These are phyloP conservation scores for Thamnophis sirtalis DNA, from an alignment of 2,113 vertebrate species.

Conservation along the genomic window DNA sequence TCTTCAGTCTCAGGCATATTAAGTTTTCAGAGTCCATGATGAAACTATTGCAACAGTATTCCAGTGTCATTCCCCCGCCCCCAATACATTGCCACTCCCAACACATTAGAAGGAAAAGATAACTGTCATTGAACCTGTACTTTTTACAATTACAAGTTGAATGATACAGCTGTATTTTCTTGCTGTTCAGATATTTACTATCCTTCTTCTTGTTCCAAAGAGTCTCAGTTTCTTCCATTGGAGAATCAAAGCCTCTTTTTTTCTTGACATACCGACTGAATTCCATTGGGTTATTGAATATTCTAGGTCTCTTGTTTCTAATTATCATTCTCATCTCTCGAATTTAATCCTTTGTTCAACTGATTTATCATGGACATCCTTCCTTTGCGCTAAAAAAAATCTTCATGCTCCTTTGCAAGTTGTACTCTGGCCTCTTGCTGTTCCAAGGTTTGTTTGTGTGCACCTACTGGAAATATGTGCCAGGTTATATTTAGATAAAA, in stretches of 20 bases:
- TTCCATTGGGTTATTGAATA: not conserved
- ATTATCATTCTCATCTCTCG: not conserved
- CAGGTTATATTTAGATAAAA: not conserved
- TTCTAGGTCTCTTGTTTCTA: not conserved
- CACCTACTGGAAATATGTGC: not conserved
- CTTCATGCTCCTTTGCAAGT: not conserved
- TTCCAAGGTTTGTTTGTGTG: not conserved
- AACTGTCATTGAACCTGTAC: not conserved
- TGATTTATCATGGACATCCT: not conserved
- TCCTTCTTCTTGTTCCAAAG: not conserved
- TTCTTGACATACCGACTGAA: not conserved
- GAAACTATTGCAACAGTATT: not conserved
- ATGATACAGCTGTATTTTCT: not conserved
- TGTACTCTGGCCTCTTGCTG: not conserved
- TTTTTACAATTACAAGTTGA: not conserved
- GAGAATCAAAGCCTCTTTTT: not conserved
- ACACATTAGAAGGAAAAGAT: not conserved
- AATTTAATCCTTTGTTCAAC: not conserved
- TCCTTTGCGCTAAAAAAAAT: not conserved
- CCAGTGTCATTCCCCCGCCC: not conserved
- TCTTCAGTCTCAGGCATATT: not conserved
- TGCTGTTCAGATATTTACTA: not conserved
- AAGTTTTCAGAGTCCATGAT: not conserved
- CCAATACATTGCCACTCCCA: not conserved
- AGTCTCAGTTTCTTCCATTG: not conserved